These are phyloP conservation scores for Galleria mellonella DNA, from an alignment of 1,140 invertebrate species.

Conservation along the genomic window DNA sequence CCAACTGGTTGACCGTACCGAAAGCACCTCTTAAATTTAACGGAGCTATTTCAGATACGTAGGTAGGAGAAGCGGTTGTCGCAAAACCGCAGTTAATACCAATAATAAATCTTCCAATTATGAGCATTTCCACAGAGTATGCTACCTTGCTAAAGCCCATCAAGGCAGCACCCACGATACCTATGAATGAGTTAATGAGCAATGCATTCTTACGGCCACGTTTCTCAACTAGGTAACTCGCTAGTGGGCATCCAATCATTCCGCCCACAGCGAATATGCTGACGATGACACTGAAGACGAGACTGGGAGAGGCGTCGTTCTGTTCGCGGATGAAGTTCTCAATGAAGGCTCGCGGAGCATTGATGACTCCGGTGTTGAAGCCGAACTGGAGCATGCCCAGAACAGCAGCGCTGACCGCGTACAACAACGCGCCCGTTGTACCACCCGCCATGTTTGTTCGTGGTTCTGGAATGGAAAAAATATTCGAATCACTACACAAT, in stretches of 20 bases:
- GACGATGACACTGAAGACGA: conserved; percentile 92
- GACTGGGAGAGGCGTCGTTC: conserved; percentile 80
- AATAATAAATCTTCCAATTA: conserved; percentile 67
- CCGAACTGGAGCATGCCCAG: conserved; percentile 99
- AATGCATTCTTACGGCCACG: conserved; percentile 59
- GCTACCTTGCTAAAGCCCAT: conserved; percentile 66
- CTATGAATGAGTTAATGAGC: conserved; percentile 52
- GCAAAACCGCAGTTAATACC: conserved; percentile 81
- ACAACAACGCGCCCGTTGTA: conserved; percentile 92
- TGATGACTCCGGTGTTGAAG: conserved; percentile 99
- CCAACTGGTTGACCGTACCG: conserved; percentile 92
- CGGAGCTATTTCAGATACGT: conserved; percentile 94
- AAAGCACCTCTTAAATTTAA: conserved; percentile 88
- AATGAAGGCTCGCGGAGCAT: conserved; percentile 95
- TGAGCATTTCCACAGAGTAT: conserved; percentile 60
- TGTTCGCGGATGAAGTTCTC: conserved; percentile 94
- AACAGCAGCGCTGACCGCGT: conserved; percentile 94
- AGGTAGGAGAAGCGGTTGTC: conserved; percentile 92
- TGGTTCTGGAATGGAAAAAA: conserved; percentile 14
- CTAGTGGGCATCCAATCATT: conserved; percentile 95
- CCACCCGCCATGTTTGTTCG: conserved; percentile 68
- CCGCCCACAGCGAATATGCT: conserved; percentile 96
- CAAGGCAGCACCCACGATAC: conserved; percentile 50
- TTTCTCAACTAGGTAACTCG: conserved; percentile 85
- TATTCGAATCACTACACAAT: too few relatives aligned